phyloP scores from a whole-genome alignment of 2,888 invertebrate species.

The Argyresthia goedartella region DNA sequence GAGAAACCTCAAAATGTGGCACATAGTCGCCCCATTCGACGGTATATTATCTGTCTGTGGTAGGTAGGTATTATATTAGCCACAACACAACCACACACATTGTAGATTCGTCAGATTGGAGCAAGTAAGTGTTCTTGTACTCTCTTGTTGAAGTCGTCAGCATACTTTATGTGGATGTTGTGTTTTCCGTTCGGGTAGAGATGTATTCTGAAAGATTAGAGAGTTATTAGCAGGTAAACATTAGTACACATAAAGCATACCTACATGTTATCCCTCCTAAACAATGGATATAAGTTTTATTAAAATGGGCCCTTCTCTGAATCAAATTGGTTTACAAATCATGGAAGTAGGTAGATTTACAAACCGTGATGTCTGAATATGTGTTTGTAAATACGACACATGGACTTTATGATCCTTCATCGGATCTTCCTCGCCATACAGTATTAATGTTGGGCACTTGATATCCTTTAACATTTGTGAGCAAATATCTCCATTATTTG shows the following conservation, averaged over 20 bases:
- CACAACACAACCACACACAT: too few relatives aligned
- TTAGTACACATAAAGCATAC: too few relatives aligned
- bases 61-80: too few relatives aligned
- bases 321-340: too few relatives aligned
- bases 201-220: constrained; percentile 71
- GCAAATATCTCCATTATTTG: constrained; percentile 81
- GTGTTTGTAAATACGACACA: constrained; percentile 76
- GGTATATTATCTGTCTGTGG: too few relatives aligned
- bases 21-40: too few relatives aligned
- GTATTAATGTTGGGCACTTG: constrained; percentile 80
- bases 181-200: constrained; percentile 88
- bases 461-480: constrained; percentile 73
- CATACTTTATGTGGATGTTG: constrained; percentile 84
- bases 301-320: too few relatives aligned
- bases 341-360: constrained; percentile 11
- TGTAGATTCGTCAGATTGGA: too few relatives aligned
- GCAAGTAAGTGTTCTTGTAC: constrained; percentile 77
- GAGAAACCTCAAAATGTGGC: too few relatives aligned
- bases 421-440: constrained; percentile 88
- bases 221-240: background rate
- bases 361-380: constrained; percentile 78
- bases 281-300: too few relatives aligned
- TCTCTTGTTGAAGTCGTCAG: constrained; percentile 82
- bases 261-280: too few relatives aligned
- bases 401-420: constrained; percentile 83